Evolutionary conservation across 2,888 invertebrate genomes (phyloP).

Genomic region (Diabrotica balteata): DNA sequence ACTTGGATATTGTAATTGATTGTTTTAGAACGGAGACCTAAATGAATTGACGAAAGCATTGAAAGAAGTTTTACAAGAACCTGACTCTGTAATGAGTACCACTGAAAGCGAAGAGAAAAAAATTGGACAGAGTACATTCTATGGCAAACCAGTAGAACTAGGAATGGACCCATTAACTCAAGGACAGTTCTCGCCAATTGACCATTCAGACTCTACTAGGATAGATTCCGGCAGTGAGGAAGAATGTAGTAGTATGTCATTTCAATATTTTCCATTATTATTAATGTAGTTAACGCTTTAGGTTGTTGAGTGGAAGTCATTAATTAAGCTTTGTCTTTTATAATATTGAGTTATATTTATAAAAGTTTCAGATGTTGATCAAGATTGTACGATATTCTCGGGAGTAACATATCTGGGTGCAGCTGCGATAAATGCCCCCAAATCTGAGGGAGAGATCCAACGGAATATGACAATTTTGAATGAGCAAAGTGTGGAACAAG

Average conservation of each 20-base stretch:
- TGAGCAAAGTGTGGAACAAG: constrained; percentile 73
- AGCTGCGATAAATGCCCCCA: constrained; percentile 88
- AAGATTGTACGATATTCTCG: constrained; percentile 90
- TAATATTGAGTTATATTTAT: constrained; percentile 3
- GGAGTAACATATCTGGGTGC: constrained; percentile 93
- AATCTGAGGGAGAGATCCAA: constrained; percentile 91
- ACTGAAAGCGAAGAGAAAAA: constrained; percentile 56
- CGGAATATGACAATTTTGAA: constrained; percentile 92
- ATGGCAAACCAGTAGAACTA: constrained; percentile 56
- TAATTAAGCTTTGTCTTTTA: not conserved
- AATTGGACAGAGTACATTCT: constrained; percentile 64
- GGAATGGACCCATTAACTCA: constrained; percentile 53
- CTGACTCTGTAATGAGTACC: constrained; percentile 47
- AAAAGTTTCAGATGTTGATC: constrained; percentile 80
- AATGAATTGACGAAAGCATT: constrained; percentile 69
- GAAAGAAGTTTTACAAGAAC: constrained; percentile 64
- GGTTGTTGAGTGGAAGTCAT: too few relatives aligned
- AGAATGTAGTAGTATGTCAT: constrained; percentile 55
- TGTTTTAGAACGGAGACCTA: constrained; percentile 64
- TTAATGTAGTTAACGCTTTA: too few relatives aligned
- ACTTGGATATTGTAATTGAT: not conserved
- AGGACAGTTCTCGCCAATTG: constrained; percentile 59
- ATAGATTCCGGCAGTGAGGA: constrained; percentile 79
- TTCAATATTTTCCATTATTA: not conserved
- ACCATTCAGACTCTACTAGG: constrained; percentile 83